Base-by-base conservation (phyloP, 1,140 invertebrate species). In the Drosophila suzukii region DNA sequence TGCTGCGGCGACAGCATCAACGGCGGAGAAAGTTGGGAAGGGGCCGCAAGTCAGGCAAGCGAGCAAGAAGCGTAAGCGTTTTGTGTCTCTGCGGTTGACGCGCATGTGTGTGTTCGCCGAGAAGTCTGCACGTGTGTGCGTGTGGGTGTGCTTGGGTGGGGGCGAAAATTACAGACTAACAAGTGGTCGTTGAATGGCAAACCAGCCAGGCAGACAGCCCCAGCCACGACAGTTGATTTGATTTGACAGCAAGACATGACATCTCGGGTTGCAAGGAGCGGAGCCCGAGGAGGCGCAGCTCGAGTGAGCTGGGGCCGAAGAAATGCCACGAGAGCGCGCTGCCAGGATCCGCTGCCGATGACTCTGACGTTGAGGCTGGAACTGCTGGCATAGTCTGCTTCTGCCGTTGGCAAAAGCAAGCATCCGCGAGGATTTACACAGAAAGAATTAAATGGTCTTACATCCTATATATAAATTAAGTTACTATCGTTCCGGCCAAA, bases 181-280 rank as follows among this genome's bases (percentile, higher is more conserved):
- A 89, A 89, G 84, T 89, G 84, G 84, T 89, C 84, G 80, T 84
- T 89, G 84, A 86, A 86, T 86, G 83, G 83, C 83, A 86, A 86
- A 71, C 83, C 83, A 89, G 67, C 83, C 72, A 86, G 75, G 79
- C 83, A 88, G 79, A 83, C 83, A 79, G 66, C 67, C 62, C 46
- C 78, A 79, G 53, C 83, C 79, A 83, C 71, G 84, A 89, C 84
- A 89, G 80, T 89, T 89, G 84, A 89, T 86, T 86, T 86, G 83
- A 88, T 86, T 86, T 86, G 83, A 86, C 83, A 86, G 83, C 61
- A 89, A 89, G 83, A 86, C 83, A 86, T 86, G 83, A 88, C 83
- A 86, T 86, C 81, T 77, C 78, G 83, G 82, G 78, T 73, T 65
- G 79, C 71, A 30, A 44, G 12, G 32, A 46, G 11, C 34, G 6